Evolutionary conservation across 2,888 invertebrate genomes (phyloP), one percentile per base, ranked within the genome.

Genomic region (Cosmia trapezina): DNA sequence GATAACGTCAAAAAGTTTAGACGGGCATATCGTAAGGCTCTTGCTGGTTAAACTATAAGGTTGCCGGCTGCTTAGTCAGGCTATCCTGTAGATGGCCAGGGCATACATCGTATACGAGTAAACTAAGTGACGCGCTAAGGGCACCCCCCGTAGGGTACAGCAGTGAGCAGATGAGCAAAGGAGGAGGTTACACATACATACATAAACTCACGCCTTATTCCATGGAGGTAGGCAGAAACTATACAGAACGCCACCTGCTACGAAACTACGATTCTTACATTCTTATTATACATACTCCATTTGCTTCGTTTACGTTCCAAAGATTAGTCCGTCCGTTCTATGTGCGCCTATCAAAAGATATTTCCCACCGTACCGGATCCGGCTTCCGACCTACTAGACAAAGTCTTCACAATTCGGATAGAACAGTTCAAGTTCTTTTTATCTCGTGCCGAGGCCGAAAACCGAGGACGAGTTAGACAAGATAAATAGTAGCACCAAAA

Each of bases 401-500:
- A 71, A 72, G 45, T 53, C 47, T 41, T 56, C 78, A 53, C 33
- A n/a, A 22, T 65, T 57, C 51, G 37, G 43, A 49, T 64, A 47
- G 51, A 56, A 65, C 64, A 80, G 78, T 70, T 76, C 65, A 80
- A 71, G 70, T 77, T 70, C 63, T 56, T 73, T 73, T 78, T 83
- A 83, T 83, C 74, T 71, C 19, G 9, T 22, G 37, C 62, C 84
- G 83, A 83, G 80, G 83, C 68, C 83, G 62, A 70, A 67, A 54
- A 51, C 78, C 78, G 78, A 83, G 85, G 85, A 74, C 76, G 76
- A 69, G 63, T 76, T 53, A 76, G 72, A 70, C 72, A 70, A 70
- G 83, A 84, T 85, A 85, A 80, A 83, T 74, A 64, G 66, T 70
- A 73, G 43, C 60, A 76, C 69, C 76, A 73, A 83, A 83, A 73